Percentiles rank a stretch among this genome's conserved stretches.
These are phyloP conservation scores for Petrocephalus sullivani DNA, from an alignment of 2,797 vertebrate species.

Conservation along the genomic window DNA sequence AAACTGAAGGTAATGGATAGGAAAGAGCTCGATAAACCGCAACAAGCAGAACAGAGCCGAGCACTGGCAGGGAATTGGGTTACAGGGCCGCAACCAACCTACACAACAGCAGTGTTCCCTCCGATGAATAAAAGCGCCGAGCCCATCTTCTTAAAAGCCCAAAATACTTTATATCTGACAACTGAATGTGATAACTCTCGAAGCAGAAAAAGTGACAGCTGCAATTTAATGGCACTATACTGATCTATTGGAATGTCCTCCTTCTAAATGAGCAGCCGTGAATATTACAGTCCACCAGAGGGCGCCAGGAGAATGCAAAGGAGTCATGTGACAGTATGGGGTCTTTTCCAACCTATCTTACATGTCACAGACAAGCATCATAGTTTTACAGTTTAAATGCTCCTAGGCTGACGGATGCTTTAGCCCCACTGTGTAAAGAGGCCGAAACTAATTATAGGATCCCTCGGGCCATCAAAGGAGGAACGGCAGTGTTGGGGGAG, in stretches of 20 bases:
- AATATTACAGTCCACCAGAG: neutral
- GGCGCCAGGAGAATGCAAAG: neutral
- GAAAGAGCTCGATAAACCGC: neutral
- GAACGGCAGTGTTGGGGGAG: neutral
- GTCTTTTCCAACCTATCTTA: neutral
- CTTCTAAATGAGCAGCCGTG: neutral
- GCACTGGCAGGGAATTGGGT: neutral
- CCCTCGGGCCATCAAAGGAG: neutral
- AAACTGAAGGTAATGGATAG: neutral
- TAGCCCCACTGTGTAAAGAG: neutral
- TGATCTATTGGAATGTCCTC: neutral
- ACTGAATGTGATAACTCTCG: neutral
- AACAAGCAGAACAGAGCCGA: neutral
- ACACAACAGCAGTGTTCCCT: neutral
- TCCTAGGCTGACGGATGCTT: neutral
- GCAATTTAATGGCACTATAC: neutral
- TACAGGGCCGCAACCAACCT: neutral
- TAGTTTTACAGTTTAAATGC: neutral
- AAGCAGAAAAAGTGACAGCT: neutral
- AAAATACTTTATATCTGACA: neutral
- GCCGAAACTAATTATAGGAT: slow-evolving; percentile 7
- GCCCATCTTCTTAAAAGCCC: neutral
- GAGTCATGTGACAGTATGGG: neutral
- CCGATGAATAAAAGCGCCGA: neutral
- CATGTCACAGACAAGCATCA: neutral